Evolutionary conservation across 2,888 invertebrate genomes (phyloP).

Genomic region (Drosophila neonasuta): DNA sequence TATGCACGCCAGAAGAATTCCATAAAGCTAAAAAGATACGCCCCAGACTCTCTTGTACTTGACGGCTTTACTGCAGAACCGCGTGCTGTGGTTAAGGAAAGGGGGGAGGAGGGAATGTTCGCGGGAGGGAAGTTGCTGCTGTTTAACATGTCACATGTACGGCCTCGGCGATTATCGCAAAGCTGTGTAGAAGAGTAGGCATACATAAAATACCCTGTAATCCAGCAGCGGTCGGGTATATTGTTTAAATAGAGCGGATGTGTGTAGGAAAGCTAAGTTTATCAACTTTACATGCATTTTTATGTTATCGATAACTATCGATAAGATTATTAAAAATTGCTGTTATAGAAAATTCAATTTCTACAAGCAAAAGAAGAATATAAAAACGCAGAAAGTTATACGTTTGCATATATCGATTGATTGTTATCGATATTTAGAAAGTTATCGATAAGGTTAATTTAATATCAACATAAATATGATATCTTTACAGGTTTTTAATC

Average conservation of each 20-base stretch:
- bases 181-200: conserved; percentile 26
- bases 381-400: too few species aligned
- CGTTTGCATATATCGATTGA: too few species aligned
- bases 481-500: too few species aligned
- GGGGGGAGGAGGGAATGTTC: background rate
- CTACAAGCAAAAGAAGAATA: too few species aligned
- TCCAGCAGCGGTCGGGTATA: background rate
- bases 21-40: conserved; percentile 56
- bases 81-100: too few species aligned
- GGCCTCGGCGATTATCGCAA: conserved; percentile 56
- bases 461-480: too few species aligned
- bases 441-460: too few species aligned
- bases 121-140: conserved; percentile 29
- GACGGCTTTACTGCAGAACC: conserved; percentile 8
- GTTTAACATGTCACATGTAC: conserved; percentile 61
- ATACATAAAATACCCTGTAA: conserved; percentile 24
- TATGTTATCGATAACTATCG: background rate
- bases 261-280: too few species aligned
- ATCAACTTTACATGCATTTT: background rate
- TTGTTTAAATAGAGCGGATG: background rate
- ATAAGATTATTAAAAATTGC: background rate
- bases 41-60: conserved; percentile 44
- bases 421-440: too few species aligned
- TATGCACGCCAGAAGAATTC: conserved; percentile 57
- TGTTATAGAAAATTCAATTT: too few species aligned